Evolutionary conservation across 2,113 vertebrate genomes (phyloP).

Genomic region (Pavo muticus): DNA sequence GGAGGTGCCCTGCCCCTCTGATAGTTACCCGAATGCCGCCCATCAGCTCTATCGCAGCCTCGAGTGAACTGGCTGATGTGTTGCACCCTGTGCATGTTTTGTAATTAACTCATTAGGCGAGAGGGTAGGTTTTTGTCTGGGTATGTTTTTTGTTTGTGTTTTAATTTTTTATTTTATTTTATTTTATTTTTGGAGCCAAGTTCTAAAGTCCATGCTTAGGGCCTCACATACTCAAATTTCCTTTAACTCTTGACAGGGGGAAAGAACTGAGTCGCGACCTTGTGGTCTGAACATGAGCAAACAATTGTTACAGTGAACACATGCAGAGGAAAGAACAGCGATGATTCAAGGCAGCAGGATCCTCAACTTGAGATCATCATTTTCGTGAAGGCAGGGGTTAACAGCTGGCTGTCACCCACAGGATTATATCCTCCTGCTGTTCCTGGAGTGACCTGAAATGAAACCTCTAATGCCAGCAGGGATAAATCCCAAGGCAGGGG

Average conservation of each 20-base stretch:
- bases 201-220: conserved; percentile 39
- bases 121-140: not conserved
- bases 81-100: not conserved
- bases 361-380: not conserved
- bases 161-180: not conserved
- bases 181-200: conserved; percentile 20
- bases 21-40: not conserved
- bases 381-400: conserved; percentile 2
- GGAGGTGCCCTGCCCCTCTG: not conserved
- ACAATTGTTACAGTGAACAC: not conserved
- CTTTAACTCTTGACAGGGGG: not conserved
- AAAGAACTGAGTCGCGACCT: not conserved
- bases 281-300: not conserved
- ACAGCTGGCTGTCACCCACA: conserved; percentile 4
- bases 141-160: conserved; percentile 15
- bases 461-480: conserved; percentile 1
- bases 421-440: not conserved
- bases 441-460: conserved; percentile 24
- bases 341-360: conserved; percentile 20
- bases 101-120: not conserved
- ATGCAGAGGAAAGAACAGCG: not conserved
- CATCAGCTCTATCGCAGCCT: not conserved
- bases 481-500: not conserved
- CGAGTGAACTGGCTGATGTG: not conserved
- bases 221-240: not conserved